Evolutionary conservation across 2,113 vertebrate species (phyloP).

Genomic region (Dasyprocta punctata): DNA sequence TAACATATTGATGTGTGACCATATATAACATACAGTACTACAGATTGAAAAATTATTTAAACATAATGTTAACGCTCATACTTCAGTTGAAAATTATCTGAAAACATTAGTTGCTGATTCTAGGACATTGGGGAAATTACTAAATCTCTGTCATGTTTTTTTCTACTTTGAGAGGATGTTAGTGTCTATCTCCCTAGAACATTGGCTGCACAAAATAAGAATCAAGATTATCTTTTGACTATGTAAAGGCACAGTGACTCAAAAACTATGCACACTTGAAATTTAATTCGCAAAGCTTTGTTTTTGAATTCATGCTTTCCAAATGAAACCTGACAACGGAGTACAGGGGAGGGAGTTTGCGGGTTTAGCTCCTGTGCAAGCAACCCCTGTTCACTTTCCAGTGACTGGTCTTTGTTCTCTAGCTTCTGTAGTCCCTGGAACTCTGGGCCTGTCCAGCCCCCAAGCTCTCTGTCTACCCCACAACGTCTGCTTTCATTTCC

Average conservation of each 20-base stretch:
- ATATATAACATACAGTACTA: background rate
- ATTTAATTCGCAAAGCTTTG: background rate
- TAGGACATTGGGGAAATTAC: background rate
- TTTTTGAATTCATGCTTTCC: background rate
- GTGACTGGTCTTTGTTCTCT: background rate
- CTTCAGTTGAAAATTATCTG: background rate
- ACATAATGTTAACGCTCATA: background rate
- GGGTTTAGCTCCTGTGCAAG: no score
- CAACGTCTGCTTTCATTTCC: rapidly evolving
- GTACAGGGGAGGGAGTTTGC: rapidly evolving
- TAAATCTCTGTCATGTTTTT: background rate
- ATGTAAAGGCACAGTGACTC: background rate
- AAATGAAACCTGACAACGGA: background rate
- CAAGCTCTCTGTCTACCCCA: no score
- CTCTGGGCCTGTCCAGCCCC: background rate
- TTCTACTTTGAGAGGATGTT: background rate
- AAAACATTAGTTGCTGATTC: background rate
- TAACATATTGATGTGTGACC: background rate
- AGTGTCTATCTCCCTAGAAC: background rate
- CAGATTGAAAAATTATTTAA: background rate
- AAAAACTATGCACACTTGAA: background rate
- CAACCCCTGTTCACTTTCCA: rapidly evolving
- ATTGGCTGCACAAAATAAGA: background rate
- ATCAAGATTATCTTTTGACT: background rate
- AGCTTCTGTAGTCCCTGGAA: rapidly evolving